Evolutionary conservation across 2,113 vertebrate species (phyloP).

Genomic region (Lycaon pictus): DNA sequence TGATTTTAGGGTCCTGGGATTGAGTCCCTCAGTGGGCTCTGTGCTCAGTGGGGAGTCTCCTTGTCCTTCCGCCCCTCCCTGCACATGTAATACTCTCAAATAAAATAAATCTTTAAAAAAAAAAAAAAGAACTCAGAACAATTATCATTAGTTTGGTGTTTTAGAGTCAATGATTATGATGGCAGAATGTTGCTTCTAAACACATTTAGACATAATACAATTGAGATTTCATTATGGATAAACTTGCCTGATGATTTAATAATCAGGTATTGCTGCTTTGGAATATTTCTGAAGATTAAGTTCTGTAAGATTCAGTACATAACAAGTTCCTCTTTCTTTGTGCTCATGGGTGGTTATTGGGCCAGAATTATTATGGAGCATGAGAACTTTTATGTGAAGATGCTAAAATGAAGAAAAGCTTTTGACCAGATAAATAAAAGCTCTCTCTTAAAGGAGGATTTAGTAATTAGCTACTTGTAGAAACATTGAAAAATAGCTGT

Average conservation of each 20-base stretch:
- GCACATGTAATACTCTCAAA: background rate
- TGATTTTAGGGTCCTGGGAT: background rate
- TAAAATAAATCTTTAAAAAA: background rate
- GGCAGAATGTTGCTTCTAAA: conserved; percentile 26
- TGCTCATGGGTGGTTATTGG: background rate
- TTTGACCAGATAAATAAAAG: conserved; percentile 57
- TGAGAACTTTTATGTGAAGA: conserved; percentile 43
- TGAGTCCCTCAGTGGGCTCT: background rate
- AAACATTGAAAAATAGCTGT: conserved; percentile 36
- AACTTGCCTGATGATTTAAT: conserved; percentile 48
- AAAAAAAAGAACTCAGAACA: background rate
- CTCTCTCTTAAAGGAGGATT: conserved; percentile 41
- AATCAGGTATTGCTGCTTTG: conserved; percentile 21
- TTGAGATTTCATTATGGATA: conserved; percentile 54
- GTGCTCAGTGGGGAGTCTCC: background rate
- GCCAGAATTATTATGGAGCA: background rate
- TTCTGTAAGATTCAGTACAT: background rate
- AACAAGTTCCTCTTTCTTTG: background rate
- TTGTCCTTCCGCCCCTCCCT: background rate
- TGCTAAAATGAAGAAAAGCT: conserved; percentile 48
- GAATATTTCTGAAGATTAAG: conserved; percentile 30
- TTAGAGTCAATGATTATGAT: background rate
- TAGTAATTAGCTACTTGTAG: conserved; percentile 60
- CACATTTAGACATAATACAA: background rate
- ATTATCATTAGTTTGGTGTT: background rate